Percentiles rank a stretch among this genome's conserved stretches.
Conservation (phyloP, 2,113 vertebrate species). For the Dascyllus trimaculatus region DNA sequence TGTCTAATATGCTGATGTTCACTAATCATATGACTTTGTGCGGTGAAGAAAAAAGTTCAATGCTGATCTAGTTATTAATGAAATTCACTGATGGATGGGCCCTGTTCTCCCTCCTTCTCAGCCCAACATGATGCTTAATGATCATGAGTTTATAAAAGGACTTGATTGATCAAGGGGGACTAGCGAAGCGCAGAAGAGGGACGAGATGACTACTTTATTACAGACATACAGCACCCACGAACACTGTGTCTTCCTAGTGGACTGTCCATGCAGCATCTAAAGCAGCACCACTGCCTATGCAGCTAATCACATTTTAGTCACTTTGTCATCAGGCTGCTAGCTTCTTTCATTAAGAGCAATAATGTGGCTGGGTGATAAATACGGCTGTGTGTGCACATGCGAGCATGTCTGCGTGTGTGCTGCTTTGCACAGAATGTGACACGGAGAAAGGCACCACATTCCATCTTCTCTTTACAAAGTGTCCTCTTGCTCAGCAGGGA, state of each 20-base stretch:
- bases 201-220: slow-evolving; percentile 91
- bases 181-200: slow-evolving; percentile 81
- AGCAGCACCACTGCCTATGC: slow-evolving; percentile 82
- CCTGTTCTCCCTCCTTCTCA: slow-evolving; percentile 73
- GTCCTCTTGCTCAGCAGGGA: slow-evolving; percentile 91
- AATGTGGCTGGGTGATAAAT: slow-evolving; percentile 93
- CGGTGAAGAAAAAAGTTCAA: slow-evolving; percentile 69
- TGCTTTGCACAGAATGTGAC: slow-evolving; percentile 78
- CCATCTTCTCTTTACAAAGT: slow-evolving; percentile 94
- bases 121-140: slow-evolving; percentile 85
- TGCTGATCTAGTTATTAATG: slow-evolving; percentile 77
- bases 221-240: slow-evolving; percentile 75
- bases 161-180: slow-evolving; percentile 87
- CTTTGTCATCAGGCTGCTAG: slow-evolving; percentile 91
- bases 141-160: slow-evolving; percentile 90
- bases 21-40: slow-evolving; percentile 73
- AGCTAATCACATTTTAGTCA: slow-evolving; percentile 93
- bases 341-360: slow-evolving; percentile 94
- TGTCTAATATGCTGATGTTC: slow-evolving; percentile 59
- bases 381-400: slow-evolving; percentile 74
- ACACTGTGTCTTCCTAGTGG: slow-evolving; percentile 66
- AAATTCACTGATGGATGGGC: slow-evolving; percentile 82
- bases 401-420: slow-evolving; percentile 67
- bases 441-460: slow-evolving; percentile 82
- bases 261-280: slow-evolving; percentile 80